Conservation (phyloP, 2,797 vertebrate species). For the Aeoliscus strigatus region DNA sequence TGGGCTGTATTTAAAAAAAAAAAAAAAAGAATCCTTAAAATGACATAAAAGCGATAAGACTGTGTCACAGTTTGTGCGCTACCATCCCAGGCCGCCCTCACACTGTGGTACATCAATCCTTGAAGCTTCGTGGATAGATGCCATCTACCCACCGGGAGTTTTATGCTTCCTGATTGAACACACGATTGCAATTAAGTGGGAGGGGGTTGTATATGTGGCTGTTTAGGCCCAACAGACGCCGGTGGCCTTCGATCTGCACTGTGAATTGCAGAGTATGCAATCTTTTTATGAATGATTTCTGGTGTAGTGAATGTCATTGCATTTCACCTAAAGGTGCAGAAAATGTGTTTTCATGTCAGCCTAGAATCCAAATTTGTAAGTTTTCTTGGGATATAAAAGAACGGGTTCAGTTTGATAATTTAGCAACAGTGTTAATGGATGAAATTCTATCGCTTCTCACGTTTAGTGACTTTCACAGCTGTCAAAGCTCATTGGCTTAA, state of each 20-base stretch:
- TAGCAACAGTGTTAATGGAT: too few relatives aligned
- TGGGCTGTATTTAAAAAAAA: slow-evolving; percentile 99
- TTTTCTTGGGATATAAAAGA: too few relatives aligned
- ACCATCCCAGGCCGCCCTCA: slow-evolving; percentile 40
- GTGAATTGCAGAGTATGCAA: slow-evolving; percentile 53
- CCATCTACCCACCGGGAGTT: slow-evolving; percentile 67
- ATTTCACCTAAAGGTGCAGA: slow-evolving; percentile 29
- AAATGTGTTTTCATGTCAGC: too few relatives aligned
- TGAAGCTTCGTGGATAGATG: slow-evolving; percentile 67
- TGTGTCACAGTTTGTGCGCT: slow-evolving; percentile 52
- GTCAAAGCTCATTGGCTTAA: too few relatives aligned
- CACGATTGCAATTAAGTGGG: slow-evolving; percentile 70
- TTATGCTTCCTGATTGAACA: slow-evolving; percentile 78
- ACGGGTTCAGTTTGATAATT: too few relatives aligned
- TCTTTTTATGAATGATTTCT: slow-evolving; percentile 47
- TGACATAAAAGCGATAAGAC: slow-evolving; percentile 80
- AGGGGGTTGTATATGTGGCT: slow-evolving; percentile 70
- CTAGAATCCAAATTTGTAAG: too few relatives aligned
- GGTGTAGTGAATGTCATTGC: slow-evolving; percentile 41
- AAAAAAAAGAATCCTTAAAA: slow-evolving; percentile 98
- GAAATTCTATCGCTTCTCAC: too few relatives aligned
- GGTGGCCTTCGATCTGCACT: slow-evolving; percentile 45
- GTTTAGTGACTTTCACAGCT: too few relatives aligned
- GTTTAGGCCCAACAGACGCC: slow-evolving; percentile 50
- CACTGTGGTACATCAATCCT: slow-evolving; percentile 73